These are phyloP conservation scores for Lumbricus terrestris DNA, from an alignment of 2,888 invertebrate species.

Conservation along the genomic window DNA sequence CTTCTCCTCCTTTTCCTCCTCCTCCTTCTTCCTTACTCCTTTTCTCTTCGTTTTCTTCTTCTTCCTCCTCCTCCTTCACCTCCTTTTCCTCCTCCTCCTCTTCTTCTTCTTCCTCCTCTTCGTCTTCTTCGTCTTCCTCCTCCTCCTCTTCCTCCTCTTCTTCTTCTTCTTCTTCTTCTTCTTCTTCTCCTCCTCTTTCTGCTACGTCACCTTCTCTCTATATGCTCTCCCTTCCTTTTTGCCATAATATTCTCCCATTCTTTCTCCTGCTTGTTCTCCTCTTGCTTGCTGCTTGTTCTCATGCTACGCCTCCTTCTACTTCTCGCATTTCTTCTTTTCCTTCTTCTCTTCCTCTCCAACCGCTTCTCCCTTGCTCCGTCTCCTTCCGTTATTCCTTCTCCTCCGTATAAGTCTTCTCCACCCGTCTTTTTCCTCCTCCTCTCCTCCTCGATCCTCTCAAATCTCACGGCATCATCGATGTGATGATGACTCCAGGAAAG, in stretches of 20 bases:
- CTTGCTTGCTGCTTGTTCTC: background rate
- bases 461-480: background rate
- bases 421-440: too few species aligned
- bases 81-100: background rate
- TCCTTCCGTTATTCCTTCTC: too few species aligned
- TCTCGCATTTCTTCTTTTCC: background rate
- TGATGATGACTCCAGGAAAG: background rate
- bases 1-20: too few species aligned
- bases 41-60: background rate
- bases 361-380: background rate
- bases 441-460: background rate
- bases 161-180: too few species aligned
- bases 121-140: background rate
- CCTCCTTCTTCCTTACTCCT: background rate
- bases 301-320: background rate
- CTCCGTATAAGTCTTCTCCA: too few species aligned
- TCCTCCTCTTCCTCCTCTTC: background rate
- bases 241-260: too few species aligned
- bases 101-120: background rate
- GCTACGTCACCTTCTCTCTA: too few species aligned
- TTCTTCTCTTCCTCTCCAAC: too few species aligned
- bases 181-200: background rate
- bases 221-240: too few species aligned
- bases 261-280: too few species aligned
- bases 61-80: background rate